These are phyloP conservation scores for Dryas iulia DNA, from an alignment of 1,140 invertebrate genomes.

Conservation along the genomic window DNA sequence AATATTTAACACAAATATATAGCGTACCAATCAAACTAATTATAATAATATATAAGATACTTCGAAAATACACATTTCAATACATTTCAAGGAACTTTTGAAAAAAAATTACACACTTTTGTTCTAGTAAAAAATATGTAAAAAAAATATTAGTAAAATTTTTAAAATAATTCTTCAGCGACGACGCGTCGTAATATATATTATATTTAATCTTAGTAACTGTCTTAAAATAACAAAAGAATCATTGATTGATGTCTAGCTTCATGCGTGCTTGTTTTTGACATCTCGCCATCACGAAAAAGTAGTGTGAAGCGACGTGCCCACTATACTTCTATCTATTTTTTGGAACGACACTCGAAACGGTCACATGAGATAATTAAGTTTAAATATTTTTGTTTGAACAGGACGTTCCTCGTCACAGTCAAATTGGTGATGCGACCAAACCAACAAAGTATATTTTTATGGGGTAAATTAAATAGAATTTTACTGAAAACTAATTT, in stretches of 20 bases:
- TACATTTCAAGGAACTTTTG: not conserved
- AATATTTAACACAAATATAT: slow-evolving; percentile 27
- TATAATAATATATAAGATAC: not conserved
- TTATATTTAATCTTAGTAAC: slow-evolving; percentile 25
- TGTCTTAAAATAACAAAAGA: slow-evolving; percentile 58
- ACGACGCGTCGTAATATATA: not conserved
- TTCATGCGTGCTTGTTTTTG: slow-evolving; percentile 68
- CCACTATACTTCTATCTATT: slow-evolving; percentile 47
- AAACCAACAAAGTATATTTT: slow-evolving; percentile 16
- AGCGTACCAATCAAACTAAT: not conserved
- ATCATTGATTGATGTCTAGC: slow-evolving; percentile 71
- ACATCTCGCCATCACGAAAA: slow-evolving; percentile 62
- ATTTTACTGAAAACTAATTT: not conserved
- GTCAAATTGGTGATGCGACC: slow-evolving; percentile 29
- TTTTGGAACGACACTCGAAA: slow-evolving; percentile 55
- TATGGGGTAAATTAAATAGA: not conserved
- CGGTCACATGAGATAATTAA: slow-evolving; percentile 64
- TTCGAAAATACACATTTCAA: not conserved
- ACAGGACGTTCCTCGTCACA: slow-evolving; percentile 48
- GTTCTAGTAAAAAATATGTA: no score
- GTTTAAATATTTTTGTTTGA: slow-evolving; percentile 46
- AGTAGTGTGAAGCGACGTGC: slow-evolving; percentile 58
- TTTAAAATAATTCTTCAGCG: not conserved
- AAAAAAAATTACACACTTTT: no score
- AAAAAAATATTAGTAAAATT: no score